These are phyloP conservation scores for Eubasilissa regina DNA, from an alignment of 1,140 invertebrate genomes.

Conservation along the genomic window DNA sequence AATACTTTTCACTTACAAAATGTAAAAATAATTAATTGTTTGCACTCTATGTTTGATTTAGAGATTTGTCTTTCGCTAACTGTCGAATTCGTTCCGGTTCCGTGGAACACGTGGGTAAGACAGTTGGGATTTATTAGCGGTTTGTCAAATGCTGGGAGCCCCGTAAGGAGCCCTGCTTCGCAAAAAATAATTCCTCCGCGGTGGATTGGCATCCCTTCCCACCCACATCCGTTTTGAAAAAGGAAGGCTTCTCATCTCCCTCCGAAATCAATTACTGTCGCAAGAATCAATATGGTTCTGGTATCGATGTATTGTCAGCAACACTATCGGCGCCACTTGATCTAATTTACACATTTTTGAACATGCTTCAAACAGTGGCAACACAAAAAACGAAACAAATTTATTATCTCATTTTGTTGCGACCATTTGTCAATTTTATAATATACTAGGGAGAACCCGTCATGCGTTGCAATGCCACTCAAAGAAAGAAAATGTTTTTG, in stretches of 20 bases:
- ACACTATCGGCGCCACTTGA: neutral
- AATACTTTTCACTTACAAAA: too few relatives aligned
- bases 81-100: slow-evolving; percentile 18
- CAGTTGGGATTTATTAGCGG: slow-evolving; percentile 33
- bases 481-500: too few relatives aligned
- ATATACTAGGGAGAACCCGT: too few relatives aligned
- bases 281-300: slow-evolving; percentile 24
- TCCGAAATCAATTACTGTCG: slow-evolving; percentile 36
- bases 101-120: neutral
- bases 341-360: neutral
- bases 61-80: slow-evolving; percentile 17
- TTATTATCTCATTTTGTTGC: too few relatives aligned
- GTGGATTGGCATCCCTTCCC: slow-evolving; percentile 11
- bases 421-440: too few relatives aligned
- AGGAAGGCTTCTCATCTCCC: slow-evolving; percentile 32
- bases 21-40: too few relatives aligned
- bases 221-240: neutral
- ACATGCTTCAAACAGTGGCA: neutral
- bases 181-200: slow-evolving; percentile 41
- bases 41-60: neutral
- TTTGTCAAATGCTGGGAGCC: slow-evolving; percentile 37
- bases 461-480: too few relatives aligned
- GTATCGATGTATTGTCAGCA: slow-evolving; percentile 18
- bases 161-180: neutral
- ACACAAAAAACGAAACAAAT: too few relatives aligned